Conservation (phyloP, 2,888 invertebrate species). For the Oithona nana region DNA sequence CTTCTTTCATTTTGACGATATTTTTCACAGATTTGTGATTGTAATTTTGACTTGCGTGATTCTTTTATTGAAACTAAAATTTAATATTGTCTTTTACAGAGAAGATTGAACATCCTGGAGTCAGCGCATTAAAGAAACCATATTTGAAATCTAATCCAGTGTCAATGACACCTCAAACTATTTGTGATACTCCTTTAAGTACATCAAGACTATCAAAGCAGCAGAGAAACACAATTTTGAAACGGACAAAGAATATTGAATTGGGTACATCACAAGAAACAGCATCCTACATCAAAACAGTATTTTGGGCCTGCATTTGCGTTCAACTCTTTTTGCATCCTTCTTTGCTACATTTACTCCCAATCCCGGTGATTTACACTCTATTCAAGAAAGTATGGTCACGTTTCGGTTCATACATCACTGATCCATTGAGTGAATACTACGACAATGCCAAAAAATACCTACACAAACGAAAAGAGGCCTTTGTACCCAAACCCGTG, state of each 20-base stretch:
- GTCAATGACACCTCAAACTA: not conserved
- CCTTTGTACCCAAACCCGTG: slow-evolving; percentile 2
- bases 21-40: too few relatives aligned
- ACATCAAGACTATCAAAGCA: not conserved
- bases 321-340: slow-evolving; percentile 69
- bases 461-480: not conserved
- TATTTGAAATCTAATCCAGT: not conserved
- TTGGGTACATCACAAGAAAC: not conserved
- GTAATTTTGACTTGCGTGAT: too few relatives aligned
- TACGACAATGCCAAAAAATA: not conserved
- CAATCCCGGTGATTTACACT: slow-evolving; percentile 54
- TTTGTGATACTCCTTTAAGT: not conserved
- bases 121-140: not conserved
- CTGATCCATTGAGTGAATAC: not conserved
- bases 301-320: slow-evolving; percentile 59
- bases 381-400: slow-evolving; percentile 31
- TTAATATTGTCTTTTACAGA: too few relatives aligned
- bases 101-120: not conserved
- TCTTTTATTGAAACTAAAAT: too few relatives aligned
- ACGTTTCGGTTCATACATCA: not conserved
- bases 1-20: too few relatives aligned
- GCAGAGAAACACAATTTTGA: not conserved
- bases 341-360: slow-evolving; percentile 54
- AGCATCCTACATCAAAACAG: slow-evolving; percentile 44
- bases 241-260: not conserved